Conservation (phyloP, 2,113 vertebrate genomes). For the Phylloscopus trochiloides region DNA sequence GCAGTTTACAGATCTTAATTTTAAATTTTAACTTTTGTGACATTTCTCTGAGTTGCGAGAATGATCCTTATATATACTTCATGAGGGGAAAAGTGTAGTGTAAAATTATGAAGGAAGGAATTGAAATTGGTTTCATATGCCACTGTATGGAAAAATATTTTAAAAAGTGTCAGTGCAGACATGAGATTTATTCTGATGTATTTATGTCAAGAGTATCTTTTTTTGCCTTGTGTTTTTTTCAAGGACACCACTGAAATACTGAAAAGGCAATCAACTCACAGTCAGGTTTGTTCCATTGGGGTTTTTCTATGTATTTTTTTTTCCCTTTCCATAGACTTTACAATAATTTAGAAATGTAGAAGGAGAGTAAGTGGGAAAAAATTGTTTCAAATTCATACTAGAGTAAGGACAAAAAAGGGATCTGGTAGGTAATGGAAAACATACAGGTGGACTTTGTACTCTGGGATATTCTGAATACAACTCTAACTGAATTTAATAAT, state of each 20-base stretch:
- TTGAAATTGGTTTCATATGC: slow-evolving; percentile 20
- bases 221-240: background rate
- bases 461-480: background rate
- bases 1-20: background rate
- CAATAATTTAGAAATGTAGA: background rate
- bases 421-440: background rate
- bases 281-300: background rate
- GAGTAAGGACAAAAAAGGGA: background rate
- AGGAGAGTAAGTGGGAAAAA: background rate
- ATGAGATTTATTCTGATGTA: background rate
- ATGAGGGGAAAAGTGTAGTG: background rate
- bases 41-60: background rate
- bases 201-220: background rate
- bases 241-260: background rate
- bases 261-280: background rate
- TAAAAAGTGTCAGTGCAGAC: background rate
- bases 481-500: background rate
- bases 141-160: background rate
- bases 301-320: background rate
- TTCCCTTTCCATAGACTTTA: accelerated
- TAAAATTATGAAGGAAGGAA: background rate
- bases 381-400: background rate
- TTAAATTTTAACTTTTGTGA: slow-evolving; percentile 2
- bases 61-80: background rate
- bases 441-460: background rate